These are phyloP conservation scores for Malthinus flaveolus DNA, from an alignment of 2,888 invertebrate genomes.

Conservation along the genomic window DNA sequence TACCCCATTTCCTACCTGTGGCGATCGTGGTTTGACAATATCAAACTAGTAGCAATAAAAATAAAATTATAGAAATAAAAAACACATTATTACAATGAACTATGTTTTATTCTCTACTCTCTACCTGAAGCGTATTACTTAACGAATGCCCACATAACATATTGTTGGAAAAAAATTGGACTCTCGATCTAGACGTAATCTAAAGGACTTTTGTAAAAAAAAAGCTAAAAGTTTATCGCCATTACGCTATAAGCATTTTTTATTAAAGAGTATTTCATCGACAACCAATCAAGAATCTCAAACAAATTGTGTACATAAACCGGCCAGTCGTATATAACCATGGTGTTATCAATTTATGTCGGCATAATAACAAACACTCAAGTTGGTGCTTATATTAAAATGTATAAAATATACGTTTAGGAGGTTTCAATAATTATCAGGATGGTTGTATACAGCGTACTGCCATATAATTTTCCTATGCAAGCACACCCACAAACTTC, in stretches of 20 bases:
- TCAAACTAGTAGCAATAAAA: too few relatives aligned
- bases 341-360: slow-evolving; percentile 34
- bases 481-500: slow-evolving; percentile 34
- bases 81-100: too few relatives aligned
- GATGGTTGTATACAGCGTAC: slow-evolving; percentile 26
- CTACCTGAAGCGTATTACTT: too few relatives aligned
- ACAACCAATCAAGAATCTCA: slow-evolving; percentile 30
- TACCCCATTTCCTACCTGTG: too few relatives aligned
- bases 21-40: too few relatives aligned
- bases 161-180: too few relatives aligned
- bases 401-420: not conserved
- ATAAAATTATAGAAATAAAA: too few relatives aligned
- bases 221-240: slow-evolving; percentile 4
- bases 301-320: slow-evolving; percentile 33
- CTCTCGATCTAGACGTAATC: too few relatives aligned
- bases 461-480: slow-evolving; percentile 34
- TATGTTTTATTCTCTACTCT: too few relatives aligned
- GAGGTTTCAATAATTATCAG: slow-evolving; percentile 10
- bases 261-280: slow-evolving; percentile 19
- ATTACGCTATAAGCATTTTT: slow-evolving; percentile 15
- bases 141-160: too few relatives aligned
- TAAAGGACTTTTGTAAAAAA: too few relatives aligned
- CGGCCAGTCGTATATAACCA: slow-evolving; percentile 32
- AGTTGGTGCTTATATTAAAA: slow-evolving; percentile 3
- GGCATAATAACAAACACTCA: slow-evolving; percentile 30